Evolutionary conservation across 1,140 invertebrate genomes (phyloP), one percentile per base, ranked within the genome.

Genomic region (Pygmarrhopalites habei): DNA sequence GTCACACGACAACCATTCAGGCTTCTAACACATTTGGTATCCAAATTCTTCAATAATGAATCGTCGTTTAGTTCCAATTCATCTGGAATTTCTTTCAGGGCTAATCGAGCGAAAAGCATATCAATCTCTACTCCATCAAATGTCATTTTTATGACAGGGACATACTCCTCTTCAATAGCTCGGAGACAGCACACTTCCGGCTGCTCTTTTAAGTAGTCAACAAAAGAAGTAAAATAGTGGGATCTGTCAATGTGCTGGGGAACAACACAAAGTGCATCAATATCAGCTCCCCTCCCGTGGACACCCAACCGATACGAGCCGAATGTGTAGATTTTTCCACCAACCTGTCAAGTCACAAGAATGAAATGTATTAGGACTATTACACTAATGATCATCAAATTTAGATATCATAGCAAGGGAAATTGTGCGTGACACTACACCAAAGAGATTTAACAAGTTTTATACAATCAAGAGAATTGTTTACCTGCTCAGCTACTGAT

Each of bases 41-140:
- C 94, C 32, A 99, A 78, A 80, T 98, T 97, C 77, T 95, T 95
- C 2, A 99, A 77, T 10, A 99, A 76, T 72, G 84, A 85, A 74
- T 98, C 92, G 76, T 98, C 93, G 67, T 84, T 81, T 7, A 99
- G 79, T 79, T 98, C 80, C 77, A 82, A 81, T 35, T 79, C 76
- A 72, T 84, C 85, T 29, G 90, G 87, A 75, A 99, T 93, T 77
- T 94, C 90, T 74, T 95, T 95, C 1, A 95, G 78, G 21, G 92
- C 88, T 43, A 99, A 78, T 64, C 91, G 82, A 0, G 95, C 94
- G 79, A 99, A 99, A 52, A 98, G 76, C 85, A 99, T 89, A 82
- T 99, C 97, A 65, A 97, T 92, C 80, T 98, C 96, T 71, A 99
- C 98, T 25, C 92, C 92, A 81, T 96, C 91, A 79, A 98, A 98